A percentile compares a stretch with the other conserved stretches of the same genome.
Conservation (phyloP, 1,140 invertebrate genomes). For the Drosophila albomicans region DNA sequence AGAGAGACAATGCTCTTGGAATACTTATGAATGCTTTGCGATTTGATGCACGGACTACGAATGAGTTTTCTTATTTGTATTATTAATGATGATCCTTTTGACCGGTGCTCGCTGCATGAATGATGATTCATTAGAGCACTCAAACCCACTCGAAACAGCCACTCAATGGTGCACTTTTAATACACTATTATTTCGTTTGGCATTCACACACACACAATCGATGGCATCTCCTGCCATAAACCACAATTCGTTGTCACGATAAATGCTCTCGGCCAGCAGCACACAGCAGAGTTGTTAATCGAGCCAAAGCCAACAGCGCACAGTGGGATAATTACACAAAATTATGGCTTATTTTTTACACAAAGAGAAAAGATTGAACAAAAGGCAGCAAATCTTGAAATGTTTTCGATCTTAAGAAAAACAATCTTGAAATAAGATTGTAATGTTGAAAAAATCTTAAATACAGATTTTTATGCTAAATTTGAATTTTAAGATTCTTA, state of each 20-base stretch:
- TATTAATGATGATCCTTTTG: constrained; percentile 67
- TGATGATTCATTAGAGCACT: constrained; percentile 38
- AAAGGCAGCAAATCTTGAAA: no score
- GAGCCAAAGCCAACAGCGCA: constrained; percentile 15
- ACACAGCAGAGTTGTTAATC: constrained; percentile 28
- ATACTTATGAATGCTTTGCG: constrained; percentile 45
- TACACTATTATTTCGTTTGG: constrained; percentile 15
- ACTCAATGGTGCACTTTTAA: constrained; percentile 23
- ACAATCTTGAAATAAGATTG: no score
- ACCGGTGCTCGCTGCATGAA: constrained; percentile 10
- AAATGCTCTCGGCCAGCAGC: constrained; percentile 26
- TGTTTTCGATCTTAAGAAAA: no score
- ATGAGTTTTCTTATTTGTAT: constrained; percentile 78
- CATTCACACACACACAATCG: not conserved
- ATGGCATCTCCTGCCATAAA: constrained; percentile 12
- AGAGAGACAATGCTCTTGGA: constrained; percentile 29
- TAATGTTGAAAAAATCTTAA: no score
- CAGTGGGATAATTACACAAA: constrained; percentile 5
- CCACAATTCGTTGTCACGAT: constrained; percentile 31
- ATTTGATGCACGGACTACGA: constrained; percentile 65
- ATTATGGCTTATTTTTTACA: no score
- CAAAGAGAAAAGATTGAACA: no score
- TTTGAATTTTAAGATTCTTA: no score
- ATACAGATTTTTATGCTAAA: no score
- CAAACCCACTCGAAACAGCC: not conserved